Conservation (phyloP, 2,888 invertebrate species). For the Pammene aurita region DNA sequence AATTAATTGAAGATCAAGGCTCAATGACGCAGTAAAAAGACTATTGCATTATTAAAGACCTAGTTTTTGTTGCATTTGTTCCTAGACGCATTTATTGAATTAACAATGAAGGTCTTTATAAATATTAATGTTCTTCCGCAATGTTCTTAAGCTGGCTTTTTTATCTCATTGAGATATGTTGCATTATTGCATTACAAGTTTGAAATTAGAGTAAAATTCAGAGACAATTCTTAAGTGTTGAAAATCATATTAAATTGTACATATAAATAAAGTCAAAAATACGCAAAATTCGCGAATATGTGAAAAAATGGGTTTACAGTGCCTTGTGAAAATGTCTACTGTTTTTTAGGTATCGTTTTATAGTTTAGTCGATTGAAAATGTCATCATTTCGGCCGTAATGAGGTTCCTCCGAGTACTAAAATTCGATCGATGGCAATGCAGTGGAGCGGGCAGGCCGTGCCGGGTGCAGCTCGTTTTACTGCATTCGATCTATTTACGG, state of each 20-base stretch:
- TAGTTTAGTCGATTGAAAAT: neutral
- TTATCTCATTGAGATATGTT: neutral
- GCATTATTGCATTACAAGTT: neutral
- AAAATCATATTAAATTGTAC: too few relatives aligned
- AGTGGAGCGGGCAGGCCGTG: conserved; percentile 67
- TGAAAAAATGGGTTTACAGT: too few relatives aligned
- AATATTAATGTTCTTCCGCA: conserved; percentile 26
- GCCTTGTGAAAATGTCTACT: too few relatives aligned
- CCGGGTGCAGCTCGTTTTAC: conserved; percentile 61
- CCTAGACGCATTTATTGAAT: conserved; percentile 21
- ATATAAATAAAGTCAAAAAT: too few relatives aligned
- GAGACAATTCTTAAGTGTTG: too few relatives aligned
- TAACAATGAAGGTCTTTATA: conserved; percentile 20
- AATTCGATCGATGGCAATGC: conserved; percentile 72
- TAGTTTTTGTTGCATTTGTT: conserved; percentile 29
- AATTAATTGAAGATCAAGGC: conserved; percentile 38
- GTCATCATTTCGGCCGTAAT: neutral
- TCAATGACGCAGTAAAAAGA: conserved; percentile 19
- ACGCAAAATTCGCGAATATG: too few relatives aligned
- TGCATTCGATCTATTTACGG: conserved; percentile 80
- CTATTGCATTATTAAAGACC: conserved; percentile 23
- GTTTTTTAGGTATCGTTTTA: too few relatives aligned
- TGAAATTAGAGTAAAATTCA: neutral
- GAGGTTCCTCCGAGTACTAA: conserved; percentile 52
- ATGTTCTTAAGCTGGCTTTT: neutral